phyloP scores from a whole-genome alignment of 2,888 invertebrate genomes.

The Pristionchus arcanus region DNA sequence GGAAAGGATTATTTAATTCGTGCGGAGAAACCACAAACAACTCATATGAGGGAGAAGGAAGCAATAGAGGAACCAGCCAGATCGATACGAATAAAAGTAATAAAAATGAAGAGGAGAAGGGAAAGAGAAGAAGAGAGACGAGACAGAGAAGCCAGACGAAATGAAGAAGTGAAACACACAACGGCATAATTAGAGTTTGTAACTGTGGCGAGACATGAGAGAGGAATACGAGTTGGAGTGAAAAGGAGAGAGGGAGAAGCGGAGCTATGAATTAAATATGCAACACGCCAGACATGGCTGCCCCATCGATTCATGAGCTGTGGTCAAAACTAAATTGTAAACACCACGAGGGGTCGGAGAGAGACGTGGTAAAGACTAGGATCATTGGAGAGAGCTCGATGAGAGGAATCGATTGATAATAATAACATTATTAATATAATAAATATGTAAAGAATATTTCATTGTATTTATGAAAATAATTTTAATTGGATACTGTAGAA shows the following conservation, averaged over 20 bases:
- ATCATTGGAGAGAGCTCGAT: background rate
- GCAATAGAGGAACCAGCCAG: slow-evolving; percentile 43
- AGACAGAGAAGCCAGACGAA: slow-evolving; percentile 29
- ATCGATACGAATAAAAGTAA: slow-evolving; percentile 56
- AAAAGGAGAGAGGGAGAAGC: slow-evolving; percentile 44
- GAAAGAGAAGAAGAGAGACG: background rate
- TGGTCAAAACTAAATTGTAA: background rate
- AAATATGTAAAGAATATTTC: background rate
- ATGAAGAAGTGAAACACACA: slow-evolving; percentile 36
- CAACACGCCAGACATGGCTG: slow-evolving; percentile 41
- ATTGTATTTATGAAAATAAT: background rate
- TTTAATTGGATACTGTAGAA: too few species aligned
- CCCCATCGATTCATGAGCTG: slow-evolving; percentile 3
- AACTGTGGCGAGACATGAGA: slow-evolving; percentile 36
- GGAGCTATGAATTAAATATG: slow-evolving; percentile 45
- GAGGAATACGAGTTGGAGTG: background rate
- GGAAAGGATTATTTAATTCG: background rate
- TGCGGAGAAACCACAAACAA: slow-evolving; percentile 8
- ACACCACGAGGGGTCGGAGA: background rate
- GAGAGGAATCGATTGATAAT: slow-evolving; percentile 40
- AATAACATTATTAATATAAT: background rate
- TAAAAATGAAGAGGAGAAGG: slow-evolving; percentile 48
- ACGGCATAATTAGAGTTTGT: slow-evolving; percentile 52
- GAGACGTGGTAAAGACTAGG: background rate
- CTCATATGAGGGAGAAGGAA: background rate